Evolutionary conservation across 2,113 vertebrate genomes (phyloP), one percentile per base, ranked within the genome.

Genomic region (Sula dactylatra): DNA sequence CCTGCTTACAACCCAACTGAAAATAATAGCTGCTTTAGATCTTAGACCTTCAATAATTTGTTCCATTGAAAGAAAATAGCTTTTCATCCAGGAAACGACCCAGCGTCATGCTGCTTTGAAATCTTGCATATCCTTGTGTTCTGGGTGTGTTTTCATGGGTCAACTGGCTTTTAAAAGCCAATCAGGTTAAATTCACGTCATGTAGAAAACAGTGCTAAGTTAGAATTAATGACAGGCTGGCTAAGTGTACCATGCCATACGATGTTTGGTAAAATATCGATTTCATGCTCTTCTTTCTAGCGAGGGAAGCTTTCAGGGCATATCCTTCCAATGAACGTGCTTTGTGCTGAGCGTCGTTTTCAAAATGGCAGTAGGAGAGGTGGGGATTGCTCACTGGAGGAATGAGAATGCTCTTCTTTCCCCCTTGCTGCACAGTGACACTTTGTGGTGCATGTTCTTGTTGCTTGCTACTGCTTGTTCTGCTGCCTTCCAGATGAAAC

Each of bases 21-120:
- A 95, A 94, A 85, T 74, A 87, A 65, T 82, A 89, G 73, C 82
- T 89, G 15, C 62, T 90, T 95, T 82, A 93, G 58, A 82, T 90
- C 65, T 72, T 54, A 86, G 91, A 40, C 66, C 49, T 82, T 82
- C 82, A 91, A 85, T 49, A 89, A 69, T 82, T 93, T 82, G 27
- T 73, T 95, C 54, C 16, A 19, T 21, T 69, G 58, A 80, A 67
- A 70, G 58, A 77, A 82, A 36, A 77, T 38, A 70, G 52, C 78
- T 86, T 95, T 91, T 94, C 26, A 65, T 64, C 19, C 44, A 20
- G 42, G 59, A 78, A 94, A 45, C 34, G 31, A 34, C 38, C 32
- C 34, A 49, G 20, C 36, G 25, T 90, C 49, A 11, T n/a, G 27
- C 31, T 54, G 36, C 58, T 82, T 93, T 77, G 91, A 86, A 85